These are phyloP conservation scores for Camponotus pennsylvanicus DNA, from an alignment of 1,140 invertebrate genomes.

Conservation along the genomic window DNA sequence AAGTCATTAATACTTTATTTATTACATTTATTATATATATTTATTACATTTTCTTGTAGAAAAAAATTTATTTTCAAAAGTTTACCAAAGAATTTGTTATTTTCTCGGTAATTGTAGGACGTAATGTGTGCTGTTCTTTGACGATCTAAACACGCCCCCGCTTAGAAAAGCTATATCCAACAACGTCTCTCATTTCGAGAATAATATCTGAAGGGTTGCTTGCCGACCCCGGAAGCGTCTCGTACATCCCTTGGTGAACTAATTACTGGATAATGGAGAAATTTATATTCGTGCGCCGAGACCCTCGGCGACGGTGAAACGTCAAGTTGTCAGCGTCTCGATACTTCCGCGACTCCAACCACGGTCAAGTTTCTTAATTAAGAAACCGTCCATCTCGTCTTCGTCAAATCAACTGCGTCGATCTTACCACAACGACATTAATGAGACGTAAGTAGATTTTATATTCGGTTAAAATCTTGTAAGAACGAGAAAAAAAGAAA, in stretches of 20 bases:
- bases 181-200: neutral
- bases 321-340: constrained; percentile 65
- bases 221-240: neutral
- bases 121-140: neutral
- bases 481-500: no score
- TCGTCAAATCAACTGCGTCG: constrained; percentile 3
- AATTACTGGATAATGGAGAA: constrained; percentile 78
- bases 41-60: neutral
- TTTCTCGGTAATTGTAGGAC: neutral
- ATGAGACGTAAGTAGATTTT: neutral
- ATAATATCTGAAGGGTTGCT: constrained; percentile 43
- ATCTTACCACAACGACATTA: constrained; percentile 4
- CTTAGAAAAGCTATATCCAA: neutral
- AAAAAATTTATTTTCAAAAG: neutral
- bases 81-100: neutral
- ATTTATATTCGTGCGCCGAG: constrained; percentile 76
- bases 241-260: constrained; percentile 61
- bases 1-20: neutral
- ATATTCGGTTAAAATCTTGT: neutral
- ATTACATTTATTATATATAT: no score
- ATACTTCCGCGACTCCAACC: constrained; percentile 48
- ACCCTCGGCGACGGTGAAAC: constrained; percentile 41
- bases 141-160: neutral
- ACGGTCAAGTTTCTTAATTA: constrained; percentile 77
- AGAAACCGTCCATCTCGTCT: constrained; percentile 55